phyloP scores from a whole-genome alignment of 2,888 invertebrate genomes.

The Agelastica alni region DNA sequence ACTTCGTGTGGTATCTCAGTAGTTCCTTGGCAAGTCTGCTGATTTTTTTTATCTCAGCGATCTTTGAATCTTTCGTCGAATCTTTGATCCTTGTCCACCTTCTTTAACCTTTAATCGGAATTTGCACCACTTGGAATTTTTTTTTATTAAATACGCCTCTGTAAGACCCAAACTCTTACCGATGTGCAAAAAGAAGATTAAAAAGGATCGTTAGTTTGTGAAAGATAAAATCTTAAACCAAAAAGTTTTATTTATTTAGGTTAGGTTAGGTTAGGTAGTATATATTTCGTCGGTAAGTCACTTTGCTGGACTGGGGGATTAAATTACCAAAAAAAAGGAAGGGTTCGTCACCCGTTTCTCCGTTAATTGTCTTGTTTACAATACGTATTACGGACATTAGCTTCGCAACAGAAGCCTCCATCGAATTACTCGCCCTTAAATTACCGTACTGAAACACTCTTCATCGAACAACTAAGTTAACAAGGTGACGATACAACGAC shows the following conservation, averaged over 20 bases:
- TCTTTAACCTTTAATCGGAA: too few relatives aligned
- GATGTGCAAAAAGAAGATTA: conserved; percentile 42
- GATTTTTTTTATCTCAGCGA: too few relatives aligned
- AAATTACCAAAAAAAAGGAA: conserved; percentile 43
- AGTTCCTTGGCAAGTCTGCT: too few relatives aligned
- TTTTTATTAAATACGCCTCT: too few relatives aligned
- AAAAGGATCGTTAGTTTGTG: conserved; percentile 35
- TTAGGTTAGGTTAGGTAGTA: too few relatives aligned
- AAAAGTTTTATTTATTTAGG: conserved; percentile 48
- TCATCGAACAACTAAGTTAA: conserved; percentile 19
- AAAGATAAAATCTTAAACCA: conserved; percentile 47
- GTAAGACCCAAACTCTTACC: too few relatives aligned
- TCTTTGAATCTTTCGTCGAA: too few relatives aligned
- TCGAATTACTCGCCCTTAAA: conserved; percentile 34
- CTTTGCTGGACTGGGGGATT: conserved; percentile 42
- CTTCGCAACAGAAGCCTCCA: conserved; percentile 36
- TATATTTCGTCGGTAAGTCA: conserved; percentile 43
- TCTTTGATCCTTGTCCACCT: too few relatives aligned
- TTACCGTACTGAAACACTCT: conserved; percentile 28
- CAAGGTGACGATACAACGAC: conserved; percentile 17
- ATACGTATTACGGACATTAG: conserved; percentile 44
- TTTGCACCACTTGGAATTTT: too few relatives aligned
- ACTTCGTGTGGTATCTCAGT: too few relatives aligned
- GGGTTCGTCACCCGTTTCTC: conserved; percentile 36
- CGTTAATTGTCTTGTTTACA: conserved; percentile 44